Evolutionary conservation across 1,140 invertebrate genomes (phyloP).

Genomic region (Sminthurides bifidus): DNA sequence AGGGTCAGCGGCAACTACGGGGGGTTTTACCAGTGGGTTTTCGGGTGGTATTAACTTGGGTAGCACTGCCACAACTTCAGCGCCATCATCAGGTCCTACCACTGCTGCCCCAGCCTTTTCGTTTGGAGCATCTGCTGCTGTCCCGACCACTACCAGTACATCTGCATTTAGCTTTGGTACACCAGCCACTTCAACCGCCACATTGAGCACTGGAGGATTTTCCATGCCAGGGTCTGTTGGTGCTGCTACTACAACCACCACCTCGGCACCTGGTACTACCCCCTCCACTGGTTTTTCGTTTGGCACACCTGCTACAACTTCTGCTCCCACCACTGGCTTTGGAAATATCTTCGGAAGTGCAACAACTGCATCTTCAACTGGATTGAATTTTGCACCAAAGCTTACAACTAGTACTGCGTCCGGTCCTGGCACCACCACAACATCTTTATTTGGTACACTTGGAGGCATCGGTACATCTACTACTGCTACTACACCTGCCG

Average conservation of each 20-base stretch:
- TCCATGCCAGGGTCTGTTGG: too few species aligned
- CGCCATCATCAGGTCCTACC: too few species aligned
- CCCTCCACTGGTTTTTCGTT: neutral
- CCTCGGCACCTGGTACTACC: neutral
- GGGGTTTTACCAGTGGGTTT: too few species aligned
- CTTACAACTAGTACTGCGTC: neutral
- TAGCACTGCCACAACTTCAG: too few species aligned
- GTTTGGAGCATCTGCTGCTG: too few species aligned
- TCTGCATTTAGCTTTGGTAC: too few species aligned
- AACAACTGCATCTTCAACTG: neutral
- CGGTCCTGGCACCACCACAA: neutral
- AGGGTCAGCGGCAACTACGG: too few species aligned
- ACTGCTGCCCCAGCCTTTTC: too few species aligned
- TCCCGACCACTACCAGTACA: too few species aligned
- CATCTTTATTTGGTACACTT: neutral
- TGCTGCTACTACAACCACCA: neutral
- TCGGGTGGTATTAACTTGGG: too few species aligned
- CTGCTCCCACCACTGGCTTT: neutral
- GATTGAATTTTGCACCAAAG: neutral
- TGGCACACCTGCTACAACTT: neutral
- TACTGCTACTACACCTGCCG: neutral
- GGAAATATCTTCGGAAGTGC: neutral
- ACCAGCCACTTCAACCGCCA: too few species aligned
- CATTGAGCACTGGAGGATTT: too few species aligned
- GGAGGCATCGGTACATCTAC: neutral